phyloP scores from a whole-genome alignment of 53 echinoderm and acorn worm genomes.

The Echinarachnius parma region DNA sequence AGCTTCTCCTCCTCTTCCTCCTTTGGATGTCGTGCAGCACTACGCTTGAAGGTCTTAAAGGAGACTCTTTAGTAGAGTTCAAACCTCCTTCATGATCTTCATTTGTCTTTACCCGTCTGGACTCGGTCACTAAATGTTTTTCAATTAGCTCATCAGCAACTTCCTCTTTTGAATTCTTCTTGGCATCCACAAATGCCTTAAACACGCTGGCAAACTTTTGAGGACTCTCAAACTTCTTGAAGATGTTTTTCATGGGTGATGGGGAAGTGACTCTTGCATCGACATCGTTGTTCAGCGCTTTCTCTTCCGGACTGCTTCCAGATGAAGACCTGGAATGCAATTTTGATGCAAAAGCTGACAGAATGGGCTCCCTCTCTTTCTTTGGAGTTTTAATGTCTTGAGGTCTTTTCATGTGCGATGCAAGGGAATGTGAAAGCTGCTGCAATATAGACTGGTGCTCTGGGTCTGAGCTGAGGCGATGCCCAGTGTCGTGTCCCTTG shows the following conservation, averaged over 20 bases:
- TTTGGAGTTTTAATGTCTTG: too few relatives aligned
- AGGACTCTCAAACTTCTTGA: slow-evolving; percentile 28
- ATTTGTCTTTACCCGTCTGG: too few relatives aligned
- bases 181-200: slow-evolving; percentile 30
- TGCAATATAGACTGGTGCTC: slow-evolving; percentile 22
- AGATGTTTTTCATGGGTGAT: slow-evolving; percentile 4
- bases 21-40: background rate
- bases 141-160: slow-evolving; percentile 17
- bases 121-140: background rate
- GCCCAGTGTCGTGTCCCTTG: background rate
- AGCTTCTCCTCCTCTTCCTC: slow-evolving; percentile 13
- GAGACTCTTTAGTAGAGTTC: too few relatives aligned
- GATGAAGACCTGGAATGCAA: background rate
- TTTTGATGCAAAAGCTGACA: slow-evolving; percentile 26
- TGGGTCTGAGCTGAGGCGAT: slow-evolving; percentile 31
- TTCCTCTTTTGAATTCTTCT: background rate
- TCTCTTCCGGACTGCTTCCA: background rate
- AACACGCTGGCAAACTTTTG: slow-evolving; percentile 13
- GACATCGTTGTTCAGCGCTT: background rate
- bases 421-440: background rate
- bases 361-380: slow-evolving; percentile 27
- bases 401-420: background rate
- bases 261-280: slow-evolving; percentile 8
- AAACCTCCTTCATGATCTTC: too few relatives aligned
- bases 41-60: too few relatives aligned